These are phyloP conservation scores for Cynodonichthys magdalenae DNA, from an alignment of 2,797 vertebrate genomes.

Conservation along the genomic window DNA sequence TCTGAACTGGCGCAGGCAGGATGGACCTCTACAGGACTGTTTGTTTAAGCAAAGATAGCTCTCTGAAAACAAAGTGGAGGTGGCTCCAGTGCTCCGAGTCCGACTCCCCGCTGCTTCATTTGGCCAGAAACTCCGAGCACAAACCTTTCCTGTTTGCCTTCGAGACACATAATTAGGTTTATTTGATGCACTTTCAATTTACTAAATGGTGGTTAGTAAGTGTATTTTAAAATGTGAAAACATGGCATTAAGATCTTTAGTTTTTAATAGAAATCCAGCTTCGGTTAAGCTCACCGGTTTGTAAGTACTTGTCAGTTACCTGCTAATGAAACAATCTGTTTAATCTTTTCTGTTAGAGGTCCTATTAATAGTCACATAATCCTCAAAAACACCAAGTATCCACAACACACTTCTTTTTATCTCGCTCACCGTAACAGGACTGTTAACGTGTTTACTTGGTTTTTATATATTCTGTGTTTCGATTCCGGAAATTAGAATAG, in stretches of 20 bases:
- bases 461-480: constrained; percentile 59
- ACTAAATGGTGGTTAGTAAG: background rate
- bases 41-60: constrained; percentile 78
- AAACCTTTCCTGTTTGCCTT: constrained; percentile 36
- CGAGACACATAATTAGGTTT: constrained; percentile 26
- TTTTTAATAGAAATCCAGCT: background rate
- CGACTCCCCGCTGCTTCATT: constrained; percentile 46
- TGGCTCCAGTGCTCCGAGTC: constrained; percentile 39
- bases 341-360: constrained; percentile 6
- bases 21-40: constrained; percentile 69
- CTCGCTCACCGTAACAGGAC: constrained; percentile 18
- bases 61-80: constrained; percentile 75
- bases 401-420: constrained; percentile 22
- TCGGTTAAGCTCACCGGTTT: background rate
- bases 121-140: constrained; percentile 29
- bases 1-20: constrained; percentile 63
- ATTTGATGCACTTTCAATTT: constrained; percentile 22
- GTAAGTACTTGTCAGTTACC: background rate
- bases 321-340: constrained; percentile 6
- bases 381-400: constrained; percentile 18
- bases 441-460: constrained; percentile 62
- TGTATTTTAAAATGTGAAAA: constrained; percentile 10
- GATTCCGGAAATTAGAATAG: constrained; percentile 66
- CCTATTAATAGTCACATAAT: constrained; percentile 16
- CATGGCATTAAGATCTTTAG: too few species aligned